Base-by-base conservation (phyloP, 2,797 vertebrate species). In the Danio tinwini region DNA sequence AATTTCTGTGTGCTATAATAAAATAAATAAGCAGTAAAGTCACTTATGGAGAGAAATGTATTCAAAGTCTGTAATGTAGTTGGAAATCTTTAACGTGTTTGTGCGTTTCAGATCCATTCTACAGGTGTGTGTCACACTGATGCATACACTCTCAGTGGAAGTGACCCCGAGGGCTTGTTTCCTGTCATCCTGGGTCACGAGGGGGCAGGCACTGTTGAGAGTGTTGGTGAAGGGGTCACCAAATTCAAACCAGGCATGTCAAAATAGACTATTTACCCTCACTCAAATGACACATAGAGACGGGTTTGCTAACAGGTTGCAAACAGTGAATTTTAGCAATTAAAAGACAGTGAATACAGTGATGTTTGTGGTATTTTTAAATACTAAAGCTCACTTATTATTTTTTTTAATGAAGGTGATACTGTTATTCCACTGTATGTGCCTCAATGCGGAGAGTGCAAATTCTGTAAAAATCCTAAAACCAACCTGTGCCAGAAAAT, bases 401-500 rank as follows among this genome's bases (percentile, higher is more conserved):
- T 47, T 82, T 65, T 84, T 59, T 61, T 16, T 73, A 65, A 7
- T 69, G 3, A 58, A 99, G 97, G 97, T 62, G 97, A 99, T 58
- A 92, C 94, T 0, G 97, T 99, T 78, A 90, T 99, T 85, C 96
- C 96, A 0, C 84, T 98, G 0, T 98, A 99, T 19, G 91, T 99
- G 37, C 97, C 98, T 0, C 97, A 99, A 77, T 99, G 98, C 85
- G 95, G 96, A 59, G 96, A 98, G 85, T 99, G 97, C 93, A 99
- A 97, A 85, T 99, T 98, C 91, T 99, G 98, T 85, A 95, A 95
- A 85, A 98, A 96, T 85, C 97, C 98, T 59, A 98, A 99, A 91
- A 99, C 97, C 73, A 99, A 99, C 87, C 94, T 99, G 53, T 99
- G 97, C 86, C 97, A 99, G 92, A 99, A 98, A 89, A 98, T 99